A percentile compares a stretch with the other conserved stretches of the same genome.
Evolutionary conservation across 2,797 vertebrate genomes (phyloP).

Genomic region (Bradypodion pumilum): DNA sequence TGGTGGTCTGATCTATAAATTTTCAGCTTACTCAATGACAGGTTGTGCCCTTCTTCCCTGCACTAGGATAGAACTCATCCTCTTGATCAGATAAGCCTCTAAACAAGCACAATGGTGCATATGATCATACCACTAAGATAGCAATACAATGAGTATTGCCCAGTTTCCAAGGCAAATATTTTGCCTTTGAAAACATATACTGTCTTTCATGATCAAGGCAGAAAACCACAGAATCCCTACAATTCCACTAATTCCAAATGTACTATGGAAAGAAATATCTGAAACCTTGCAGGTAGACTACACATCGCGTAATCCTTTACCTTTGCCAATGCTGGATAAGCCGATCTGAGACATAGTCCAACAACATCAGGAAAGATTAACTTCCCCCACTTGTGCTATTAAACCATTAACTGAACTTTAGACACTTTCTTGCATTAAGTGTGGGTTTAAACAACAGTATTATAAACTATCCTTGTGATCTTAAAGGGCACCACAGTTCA

Average conservation of each 20-base stretch:
- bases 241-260: background rate
- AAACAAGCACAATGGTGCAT: background rate
- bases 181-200: background rate
- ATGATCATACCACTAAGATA: background rate
- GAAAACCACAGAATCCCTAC: background rate
- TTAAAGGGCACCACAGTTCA: background rate
- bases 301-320: no score
- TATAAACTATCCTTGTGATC: background rate
- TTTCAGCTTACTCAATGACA: conserved; percentile 31
- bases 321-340: no score
- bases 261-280: background rate
- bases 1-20: background rate
- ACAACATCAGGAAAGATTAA: no score
- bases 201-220: background rate
- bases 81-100: background rate
- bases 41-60: no score
- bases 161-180: background rate
- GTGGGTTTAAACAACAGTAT: background rate
- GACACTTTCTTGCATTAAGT: background rate
- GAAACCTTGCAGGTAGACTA: background rate
- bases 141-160: background rate
- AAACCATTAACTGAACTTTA: background rate
- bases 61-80: background rate
- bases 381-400: no score
- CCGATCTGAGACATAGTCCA: no score